Evolutionary conservation across 2,888 invertebrate species (phyloP), one percentile per base, ranked within the genome.

Genomic region (Odontocolon sp.): DNA sequence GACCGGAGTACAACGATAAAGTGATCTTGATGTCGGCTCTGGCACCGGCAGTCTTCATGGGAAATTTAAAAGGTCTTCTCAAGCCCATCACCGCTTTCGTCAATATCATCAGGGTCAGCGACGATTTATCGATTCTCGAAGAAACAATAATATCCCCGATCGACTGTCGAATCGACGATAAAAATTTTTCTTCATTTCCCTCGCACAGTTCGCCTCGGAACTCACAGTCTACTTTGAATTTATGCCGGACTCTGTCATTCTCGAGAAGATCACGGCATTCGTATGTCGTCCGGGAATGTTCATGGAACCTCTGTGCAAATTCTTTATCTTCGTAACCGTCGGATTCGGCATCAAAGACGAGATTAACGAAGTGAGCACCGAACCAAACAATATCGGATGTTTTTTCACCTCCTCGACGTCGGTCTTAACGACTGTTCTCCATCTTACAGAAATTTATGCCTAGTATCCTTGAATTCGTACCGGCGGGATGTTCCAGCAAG

Each of bases 1-100:
- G 64, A 14, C 83, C 83, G n/a, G 78, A 81, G 14, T 81, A 82
- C 59, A 80, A 79, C 73, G 64, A 74, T 14, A 80, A 78, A 71
- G 57, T 83, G 31, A 63, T 72, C 52, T 56, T 77, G 2, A 73
- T 69, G 11, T 66, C 71, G 23, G 61, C 80, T 3, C 57, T 82
- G 6, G 80, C 83, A 14, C 83, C 82, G n/a, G 76, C 80, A 18
- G 81, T 59, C 2, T 82, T 50, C 64, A 45, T 66, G 21, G 50
- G 31, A 28, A 14, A 72, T 36, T n/a, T 52, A 5, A 33, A 61
- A 40, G 70, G 70, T 11, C 6, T 52, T n/a, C 6, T n/a, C 8
- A 31, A 16, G 21, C 9, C 31, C 6, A 0, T 61, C 16, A 23
- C 31, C 36, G 6, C 1, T 26, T 59, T 50, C 9, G 31, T 63